These are phyloP conservation scores for Drosophila rhopaloa DNA, from an alignment of 1,140 invertebrate species.

Conservation along the genomic window DNA sequence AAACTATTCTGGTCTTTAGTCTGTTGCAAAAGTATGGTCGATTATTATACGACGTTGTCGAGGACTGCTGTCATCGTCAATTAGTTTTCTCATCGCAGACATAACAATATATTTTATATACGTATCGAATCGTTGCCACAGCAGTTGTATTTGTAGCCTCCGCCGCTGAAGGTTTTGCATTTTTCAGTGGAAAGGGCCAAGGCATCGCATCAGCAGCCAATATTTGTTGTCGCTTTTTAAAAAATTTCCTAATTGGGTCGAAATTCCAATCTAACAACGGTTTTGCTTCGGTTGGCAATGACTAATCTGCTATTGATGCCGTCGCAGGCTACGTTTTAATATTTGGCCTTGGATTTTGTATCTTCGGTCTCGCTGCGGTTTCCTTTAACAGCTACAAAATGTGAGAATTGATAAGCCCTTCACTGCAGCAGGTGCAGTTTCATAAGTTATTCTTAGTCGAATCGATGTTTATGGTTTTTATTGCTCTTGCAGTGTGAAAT, in stretches of 20 bases:
- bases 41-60: constrained; percentile 20
- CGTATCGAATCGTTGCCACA: constrained; percentile 42
- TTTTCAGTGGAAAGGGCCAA: constrained; percentile 62
- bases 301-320: constrained; percentile 15
- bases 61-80: constrained; percentile 67
- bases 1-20: constrained; percentile 18
- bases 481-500: constrained; percentile 26
- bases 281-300: constrained; percentile 50
- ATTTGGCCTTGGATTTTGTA: not conserved
- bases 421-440: constrained; percentile 29
- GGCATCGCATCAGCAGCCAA: constrained; percentile 24
- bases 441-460: not conserved
- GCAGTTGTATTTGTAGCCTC: constrained; percentile 31
- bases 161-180: constrained; percentile 61
- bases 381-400: constrained; percentile 21
- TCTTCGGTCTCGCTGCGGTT: constrained; percentile 3
- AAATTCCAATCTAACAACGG: constrained; percentile 80
- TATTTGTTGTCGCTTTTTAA: constrained; percentile 48
- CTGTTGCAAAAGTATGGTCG: not conserved
- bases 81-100: constrained; percentile 75
- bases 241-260: constrained; percentile 78
- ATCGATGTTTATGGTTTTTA: not conserved
- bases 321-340: not conserved
- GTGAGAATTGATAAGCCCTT: constrained; percentile 14
- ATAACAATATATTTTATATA: constrained; percentile 78